Conservation (phyloP, 2,888 invertebrate species). For the Adela reaumurella region DNA sequence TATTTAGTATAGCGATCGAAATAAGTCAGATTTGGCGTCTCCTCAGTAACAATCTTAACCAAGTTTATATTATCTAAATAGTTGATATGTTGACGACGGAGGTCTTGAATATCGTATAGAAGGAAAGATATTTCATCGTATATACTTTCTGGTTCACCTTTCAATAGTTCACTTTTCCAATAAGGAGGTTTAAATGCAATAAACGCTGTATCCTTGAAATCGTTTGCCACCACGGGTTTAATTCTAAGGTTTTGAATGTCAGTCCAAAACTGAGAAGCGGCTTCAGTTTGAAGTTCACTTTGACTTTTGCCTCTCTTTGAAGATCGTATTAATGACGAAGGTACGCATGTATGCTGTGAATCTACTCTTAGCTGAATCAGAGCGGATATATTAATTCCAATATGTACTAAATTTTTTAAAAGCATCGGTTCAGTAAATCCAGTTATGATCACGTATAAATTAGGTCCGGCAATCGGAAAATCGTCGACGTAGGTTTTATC, state of each 20-base stretch:
- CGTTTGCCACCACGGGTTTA: constrained; percentile 21
- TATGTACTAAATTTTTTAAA: constrained; percentile 26
- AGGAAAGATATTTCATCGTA: constrained; percentile 50
- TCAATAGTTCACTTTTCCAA: constrained; percentile 24
- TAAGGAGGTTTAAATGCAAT: constrained; percentile 40
- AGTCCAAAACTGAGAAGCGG: constrained; percentile 34
- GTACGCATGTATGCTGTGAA: constrained; percentile 19
- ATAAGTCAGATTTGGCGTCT: constrained; percentile 14
- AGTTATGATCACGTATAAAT: constrained; percentile 50
- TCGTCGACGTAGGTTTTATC: constrained; percentile 52
- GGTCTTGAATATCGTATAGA: constrained; percentile 52
- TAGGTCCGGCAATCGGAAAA: constrained; percentile 48
- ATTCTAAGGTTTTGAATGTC: constrained; percentile 32
- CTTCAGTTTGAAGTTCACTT: constrained; percentile 29
- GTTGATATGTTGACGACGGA: constrained; percentile 39
- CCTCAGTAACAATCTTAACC: constrained; percentile 26
- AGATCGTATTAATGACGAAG: constrained; percentile 23
- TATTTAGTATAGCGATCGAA: constrained; percentile 20
- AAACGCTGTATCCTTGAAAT: constrained; percentile 39
- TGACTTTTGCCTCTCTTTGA: constrained; percentile 40
- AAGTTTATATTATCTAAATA: constrained; percentile 46
- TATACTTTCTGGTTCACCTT: constrained; percentile 33
- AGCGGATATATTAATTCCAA: constrained; percentile 36
- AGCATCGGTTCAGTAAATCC: constrained; percentile 42
- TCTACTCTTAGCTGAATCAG: constrained; percentile 41